phyloP scores from a whole-genome alignment of 2,797 vertebrate species.

The Etheostoma nigrum region DNA sequence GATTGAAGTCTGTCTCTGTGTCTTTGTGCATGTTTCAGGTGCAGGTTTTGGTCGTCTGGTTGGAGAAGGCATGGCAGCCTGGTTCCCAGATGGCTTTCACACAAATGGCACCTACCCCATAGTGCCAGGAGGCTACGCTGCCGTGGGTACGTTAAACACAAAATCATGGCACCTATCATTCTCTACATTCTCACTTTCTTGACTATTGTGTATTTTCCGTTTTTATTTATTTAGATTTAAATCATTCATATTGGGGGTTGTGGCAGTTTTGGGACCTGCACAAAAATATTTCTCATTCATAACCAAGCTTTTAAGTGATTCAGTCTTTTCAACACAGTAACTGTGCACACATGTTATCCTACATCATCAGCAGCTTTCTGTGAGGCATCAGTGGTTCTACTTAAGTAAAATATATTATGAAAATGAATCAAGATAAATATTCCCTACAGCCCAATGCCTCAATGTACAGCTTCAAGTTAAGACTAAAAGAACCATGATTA shows the following conservation, averaged over 20 bases:
- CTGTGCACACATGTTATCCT: no score
- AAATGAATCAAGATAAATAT: conserved; percentile 18
- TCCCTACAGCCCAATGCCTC: background rate
- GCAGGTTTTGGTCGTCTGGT: conserved; percentile 96
- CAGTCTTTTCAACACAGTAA: background rate
- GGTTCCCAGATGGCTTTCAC: conserved; percentile 97
- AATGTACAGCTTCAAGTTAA: conserved; percentile 6
- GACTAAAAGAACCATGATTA: conserved; percentile 15
- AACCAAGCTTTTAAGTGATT: background rate
- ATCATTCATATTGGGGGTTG: no score
- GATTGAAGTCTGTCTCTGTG: conserved; percentile 1
- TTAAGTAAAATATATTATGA: background rate
- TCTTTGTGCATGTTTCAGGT: conserved; percentile 79
- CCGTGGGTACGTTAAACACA: conserved; percentile 89
- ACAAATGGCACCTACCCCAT: conserved; percentile 92
- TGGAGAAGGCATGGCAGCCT: conserved; percentile 96
- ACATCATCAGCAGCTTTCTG: conserved; percentile 6
- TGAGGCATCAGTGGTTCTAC: conserved; percentile 6
- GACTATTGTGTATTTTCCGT: background rate
- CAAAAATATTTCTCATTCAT: background rate
- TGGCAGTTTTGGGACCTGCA: no score
- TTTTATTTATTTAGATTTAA: background rate
- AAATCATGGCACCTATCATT: background rate
- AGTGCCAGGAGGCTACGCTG: conserved; percentile 95
- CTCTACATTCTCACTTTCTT: background rate